Base-by-base conservation (phyloP, 2,797 vertebrate species). In the Helarctos malayanus region DNA sequence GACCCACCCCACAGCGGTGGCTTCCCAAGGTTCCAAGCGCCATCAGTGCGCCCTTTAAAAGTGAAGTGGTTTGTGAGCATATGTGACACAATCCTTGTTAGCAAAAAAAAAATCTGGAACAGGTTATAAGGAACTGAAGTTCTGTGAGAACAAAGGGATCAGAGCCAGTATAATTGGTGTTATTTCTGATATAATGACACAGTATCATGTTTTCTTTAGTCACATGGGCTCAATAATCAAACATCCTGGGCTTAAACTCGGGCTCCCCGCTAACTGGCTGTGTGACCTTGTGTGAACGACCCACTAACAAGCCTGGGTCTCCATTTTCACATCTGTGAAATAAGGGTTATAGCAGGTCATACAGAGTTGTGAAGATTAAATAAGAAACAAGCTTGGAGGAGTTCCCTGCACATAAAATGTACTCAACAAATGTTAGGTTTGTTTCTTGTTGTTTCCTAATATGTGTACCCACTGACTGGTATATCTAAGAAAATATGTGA, bases 401-500 rank as follows among this genome's bases (percentile, higher is more conserved):
- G 47, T 93, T 73, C 35, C 91, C 27, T 32, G 32, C 63, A 75
- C 25, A 73, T 49, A 73, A 73, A 71, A 87, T 29, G 3, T 57
- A 4, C 5, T 94, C 56, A 68, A 38, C 13, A 38, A 68, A 41
- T 80, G 27, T 85, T 61, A 47, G 7, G 56, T 49, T 54, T 71
- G 8, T 52, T 79, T 75, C 32, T 49, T 73, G 0, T 65, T 82
- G 29, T 15, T 71, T 89, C 87, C 69, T 65, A 87, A 25, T 76
- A 82, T 69, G 21, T 49, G 15, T 88, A 52, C 15, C n/a, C 59
- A 81, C 29, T 71, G n/a, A 87, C 16, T 65, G 16, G 27, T 68
- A 87, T 57, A 75, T 18, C 79, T 73, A 79, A 93, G 52, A 89
- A 83, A 97, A 71, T 80, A 88, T 49, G 12, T 57, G 54, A 75